phyloP scores from a whole-genome alignment of 1,140 invertebrate species.

The roundworm (Caenorhabditis elegans) region DNA sequence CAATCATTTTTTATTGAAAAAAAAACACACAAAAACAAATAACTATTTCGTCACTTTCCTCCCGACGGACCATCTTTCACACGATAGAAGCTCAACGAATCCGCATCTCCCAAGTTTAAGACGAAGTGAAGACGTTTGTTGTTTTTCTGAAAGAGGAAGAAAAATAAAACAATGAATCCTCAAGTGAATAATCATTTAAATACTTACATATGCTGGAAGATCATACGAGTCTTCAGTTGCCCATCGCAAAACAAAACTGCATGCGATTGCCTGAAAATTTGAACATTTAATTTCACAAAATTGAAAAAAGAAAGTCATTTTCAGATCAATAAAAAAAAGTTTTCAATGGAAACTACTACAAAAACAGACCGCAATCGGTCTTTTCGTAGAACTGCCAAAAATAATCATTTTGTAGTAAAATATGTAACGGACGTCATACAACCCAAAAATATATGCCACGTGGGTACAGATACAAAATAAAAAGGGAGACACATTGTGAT shows the following conservation, averaged over 20 bases:
- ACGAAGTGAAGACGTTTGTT: not conserved
- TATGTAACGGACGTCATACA: too few species aligned
- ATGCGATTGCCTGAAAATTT: not conserved
- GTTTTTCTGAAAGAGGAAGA: constrained; percentile 4
- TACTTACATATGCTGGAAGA: constrained; percentile 1
- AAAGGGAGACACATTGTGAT: too few species aligned
- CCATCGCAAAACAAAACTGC: not conserved
- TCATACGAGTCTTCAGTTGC: not conserved
- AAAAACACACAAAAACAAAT: too few species aligned
- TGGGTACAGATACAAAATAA: too few species aligned
- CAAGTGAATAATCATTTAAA: not conserved
- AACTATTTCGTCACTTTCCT: not conserved
- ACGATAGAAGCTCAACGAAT: not conserved
- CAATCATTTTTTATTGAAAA: too few species aligned
- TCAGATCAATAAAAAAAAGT: not conserved
- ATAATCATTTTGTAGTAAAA: too few species aligned
- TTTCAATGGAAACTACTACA: too few species aligned
- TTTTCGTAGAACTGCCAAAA: too few species aligned
- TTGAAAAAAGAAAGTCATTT: not conserved
- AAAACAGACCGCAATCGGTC: too few species aligned
- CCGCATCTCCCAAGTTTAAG: not conserved
- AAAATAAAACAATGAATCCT: not conserved
- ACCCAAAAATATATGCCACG: too few species aligned
- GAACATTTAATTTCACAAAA: not conserved
- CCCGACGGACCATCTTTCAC: not conserved